Evolutionary conservation across 2,888 invertebrate species (phyloP), one percentile per base, ranked within the genome.

Genomic region (Cynaeus angustus): DNA sequence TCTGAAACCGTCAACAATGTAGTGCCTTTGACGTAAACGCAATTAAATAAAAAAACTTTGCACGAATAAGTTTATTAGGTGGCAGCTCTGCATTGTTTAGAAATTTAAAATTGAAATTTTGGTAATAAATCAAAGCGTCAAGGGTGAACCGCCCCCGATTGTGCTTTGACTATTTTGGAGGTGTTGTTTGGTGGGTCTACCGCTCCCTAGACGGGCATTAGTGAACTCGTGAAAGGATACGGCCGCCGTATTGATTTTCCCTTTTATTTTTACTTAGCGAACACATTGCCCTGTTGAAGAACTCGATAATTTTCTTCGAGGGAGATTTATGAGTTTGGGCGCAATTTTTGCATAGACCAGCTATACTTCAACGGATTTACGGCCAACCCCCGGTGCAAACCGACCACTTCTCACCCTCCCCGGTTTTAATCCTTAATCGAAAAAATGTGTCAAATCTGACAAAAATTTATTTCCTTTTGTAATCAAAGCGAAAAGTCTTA

Each of bases 71-170:
- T 71, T 68, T 65, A 71, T 71, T 64, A 61, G 52, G 55, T 59
- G 33, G 59, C 26, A 14, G 26, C 41, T n/a, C 55, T 16, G 50
- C 33, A 70, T 70, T 70, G 58, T 70, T 70, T 50, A 46, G 58
- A 65, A 76, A 80, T 79, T 79, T 80, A 73, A 79, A 79, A 80
- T 79, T 80, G 78, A 80, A 80, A 80, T 80, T 79, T 73, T 70
- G 70, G 75, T 71, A 74, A 79, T 80, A 80, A 79, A 80, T 80
- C 80, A 80, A 78, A 77, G 75, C 71, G 80, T 80, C 79, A 77
- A 62, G 69, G 56, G 53, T 66, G 70, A 62, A 67, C 73, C 78
- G 74, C 77, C 79, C 74, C 73, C 72, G 69, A 76, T 77, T 79
- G 77, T 74, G 73, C 74, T 74, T 75, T 75, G 74, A 79, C 74